These are phyloP conservation scores for Stigmatopora argus DNA, from an alignment of 2,113 vertebrate genomes.

Conservation along the genomic window DNA sequence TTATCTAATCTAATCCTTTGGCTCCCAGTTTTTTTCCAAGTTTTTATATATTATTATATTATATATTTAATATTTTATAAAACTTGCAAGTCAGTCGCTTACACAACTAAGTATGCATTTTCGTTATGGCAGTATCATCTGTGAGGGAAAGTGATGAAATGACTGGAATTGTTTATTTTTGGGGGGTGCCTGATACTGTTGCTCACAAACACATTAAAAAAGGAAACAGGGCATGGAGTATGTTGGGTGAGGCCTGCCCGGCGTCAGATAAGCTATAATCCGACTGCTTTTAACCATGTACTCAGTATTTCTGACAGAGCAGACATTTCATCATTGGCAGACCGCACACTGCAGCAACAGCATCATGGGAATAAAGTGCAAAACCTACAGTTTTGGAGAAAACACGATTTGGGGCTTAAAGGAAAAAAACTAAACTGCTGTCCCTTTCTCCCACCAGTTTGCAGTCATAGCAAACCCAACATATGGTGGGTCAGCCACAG, in stretches of 20 bases:
- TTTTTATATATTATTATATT: not conserved
- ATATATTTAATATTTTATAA: too few species aligned
- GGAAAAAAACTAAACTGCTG: not conserved
- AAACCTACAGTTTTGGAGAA: not conserved
- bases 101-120: not conserved
- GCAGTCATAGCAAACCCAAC: not conserved
- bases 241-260: constrained; percentile 13
- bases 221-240: not conserved
- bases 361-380: not conserved
- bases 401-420: not conserved
- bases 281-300: constrained; percentile 16
- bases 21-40: not conserved
- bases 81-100: not conserved
- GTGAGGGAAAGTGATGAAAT: not conserved
- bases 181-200: not conserved
- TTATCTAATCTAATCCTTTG: too few species aligned
- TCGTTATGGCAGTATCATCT: constrained; percentile 1
- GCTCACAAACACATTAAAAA: not conserved
- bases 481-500: not conserved
- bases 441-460: not conserved
- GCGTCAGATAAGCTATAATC: constrained; percentile 43
- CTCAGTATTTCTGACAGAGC: constrained; percentile 6
- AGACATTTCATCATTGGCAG: constrained; percentile 8
- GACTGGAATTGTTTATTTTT: not conserved
- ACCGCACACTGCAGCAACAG: not conserved